These are phyloP conservation scores for Eristalis pertinax DNA, from an alignment of 2,888 invertebrate species.

Conservation along the genomic window DNA sequence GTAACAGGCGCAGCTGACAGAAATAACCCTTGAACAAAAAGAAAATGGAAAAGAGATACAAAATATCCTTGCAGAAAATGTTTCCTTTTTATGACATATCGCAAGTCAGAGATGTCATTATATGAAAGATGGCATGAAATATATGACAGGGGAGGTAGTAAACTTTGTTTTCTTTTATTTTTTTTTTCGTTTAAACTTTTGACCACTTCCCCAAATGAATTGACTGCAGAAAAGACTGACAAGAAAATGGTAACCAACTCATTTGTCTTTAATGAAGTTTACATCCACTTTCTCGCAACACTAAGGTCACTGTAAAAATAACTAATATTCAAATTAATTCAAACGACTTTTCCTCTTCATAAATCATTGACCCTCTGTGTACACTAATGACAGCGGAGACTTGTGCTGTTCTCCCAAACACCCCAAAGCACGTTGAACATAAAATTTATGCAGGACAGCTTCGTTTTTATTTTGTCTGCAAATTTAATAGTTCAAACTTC, in stretches of 20 bases:
- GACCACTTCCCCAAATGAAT: background rate
- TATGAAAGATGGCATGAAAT: background rate
- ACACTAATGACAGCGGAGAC: background rate
- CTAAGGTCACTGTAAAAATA: background rate
- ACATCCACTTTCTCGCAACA: background rate
- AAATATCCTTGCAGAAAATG: background rate
- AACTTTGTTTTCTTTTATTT: background rate
- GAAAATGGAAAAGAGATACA: background rate
- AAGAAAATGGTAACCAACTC: background rate
- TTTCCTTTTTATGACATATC: background rate
- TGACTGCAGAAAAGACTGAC: background rate
- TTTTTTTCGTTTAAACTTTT: background rate
- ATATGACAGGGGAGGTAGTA: background rate
- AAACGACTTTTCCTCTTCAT: constrained; percentile 11
- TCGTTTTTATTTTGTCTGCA: background rate
- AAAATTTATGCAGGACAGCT: background rate
- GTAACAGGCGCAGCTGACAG: background rate
- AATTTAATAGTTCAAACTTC: background rate
- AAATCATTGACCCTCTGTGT: constrained; percentile 1
- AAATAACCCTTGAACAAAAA: background rate
- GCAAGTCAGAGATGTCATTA: background rate
- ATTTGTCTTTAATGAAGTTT: constrained; percentile 2
- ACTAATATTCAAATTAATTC: background rate
- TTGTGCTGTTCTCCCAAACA: background rate
- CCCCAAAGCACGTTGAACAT: background rate